Evolutionary conservation across 2,797 vertebrate species (phyloP), one percentile per base, ranked within the genome.

Genomic region (Micrastur ruficollis): DNA sequence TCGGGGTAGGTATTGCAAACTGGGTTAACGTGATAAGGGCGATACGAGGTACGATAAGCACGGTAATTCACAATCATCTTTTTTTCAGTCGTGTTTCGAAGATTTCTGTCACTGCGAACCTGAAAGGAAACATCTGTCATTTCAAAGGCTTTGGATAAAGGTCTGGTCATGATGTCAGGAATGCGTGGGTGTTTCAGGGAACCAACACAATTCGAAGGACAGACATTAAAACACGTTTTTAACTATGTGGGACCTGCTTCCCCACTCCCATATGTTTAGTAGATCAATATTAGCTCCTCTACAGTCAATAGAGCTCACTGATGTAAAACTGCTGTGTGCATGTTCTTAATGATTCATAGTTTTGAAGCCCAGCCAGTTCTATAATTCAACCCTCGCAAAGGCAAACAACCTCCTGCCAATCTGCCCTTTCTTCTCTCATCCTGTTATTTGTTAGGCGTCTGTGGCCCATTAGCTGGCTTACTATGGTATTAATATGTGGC

Each of bases 321-420:
- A 75, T 96, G 72, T 93, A 96, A 88, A 97, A 93, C 79, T 96
- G 75, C 93, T 96, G 65, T 87, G 89, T 88, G 75, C 93, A 94
- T 95, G 92, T 68, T 92, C 93, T 89, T 92, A 95, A 95, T 96
- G 94, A 96, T 93, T 96, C 97, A 97, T 86, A 71, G 67, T 92
- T 93, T 97, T 97, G 97, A 96, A 96, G 81, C 81, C 81, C 2
- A 2, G 81, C 94, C 95, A 96, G 89, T 96, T 96, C 95, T 91
- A 72, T 94, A 96, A 97, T 96, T 95, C 94, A 96, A 1, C 86
- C 61, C 92, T 93, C 53, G 11, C 78, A 94, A 95, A 95, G 55
- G 75, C 93, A 97, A 97, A 92, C 86, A 97, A 32, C 65, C 79
- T 96, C 72, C 93, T 96, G 94, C 84, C 93, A 95, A 87, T 94